Percentiles rank a stretch among this genome's conserved stretches.
Evolutionary conservation across 2,888 invertebrate genomes (phyloP).

Genomic region (Lapara coniferarum): DNA sequence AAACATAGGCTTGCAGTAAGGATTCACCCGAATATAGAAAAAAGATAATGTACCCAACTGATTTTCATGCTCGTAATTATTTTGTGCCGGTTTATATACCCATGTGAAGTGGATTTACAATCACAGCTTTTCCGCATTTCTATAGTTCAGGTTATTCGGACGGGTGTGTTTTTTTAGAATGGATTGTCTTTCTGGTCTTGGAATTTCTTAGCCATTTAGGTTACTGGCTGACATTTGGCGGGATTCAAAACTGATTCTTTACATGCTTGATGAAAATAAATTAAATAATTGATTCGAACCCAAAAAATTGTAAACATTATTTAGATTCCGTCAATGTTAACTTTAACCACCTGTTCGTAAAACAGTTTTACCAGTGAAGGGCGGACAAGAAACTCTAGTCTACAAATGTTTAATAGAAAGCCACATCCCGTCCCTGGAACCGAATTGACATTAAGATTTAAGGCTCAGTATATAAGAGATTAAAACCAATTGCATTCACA

Average conservation of each 20-base stretch:
- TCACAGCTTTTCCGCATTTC: constrained; percentile 12
- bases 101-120: not conserved
- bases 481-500: not conserved
- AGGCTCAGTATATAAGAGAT: not conserved
- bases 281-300: no score
- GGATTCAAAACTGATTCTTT: not conserved
- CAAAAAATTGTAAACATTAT: no score
- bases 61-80: constrained; percentile 7
- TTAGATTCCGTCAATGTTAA: no score
- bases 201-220: not conserved
- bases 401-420: no score
- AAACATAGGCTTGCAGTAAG: not conserved
- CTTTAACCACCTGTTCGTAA: no score
- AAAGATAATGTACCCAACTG: not conserved
- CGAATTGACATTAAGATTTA: no score
- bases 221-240: not conserved
- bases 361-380: no score
- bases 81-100: constrained; percentile 1
- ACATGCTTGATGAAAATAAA: not conserved
- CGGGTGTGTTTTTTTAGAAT: constrained; percentile 14
- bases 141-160: constrained; percentile 6
- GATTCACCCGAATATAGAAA: no score
- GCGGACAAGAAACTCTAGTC: no score
- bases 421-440: no score
- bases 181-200: constrained; percentile 1